These are phyloP conservation scores for Oreonectes daqikongensis DNA, from an alignment of 2,797 vertebrate genomes.

Conservation along the genomic window DNA sequence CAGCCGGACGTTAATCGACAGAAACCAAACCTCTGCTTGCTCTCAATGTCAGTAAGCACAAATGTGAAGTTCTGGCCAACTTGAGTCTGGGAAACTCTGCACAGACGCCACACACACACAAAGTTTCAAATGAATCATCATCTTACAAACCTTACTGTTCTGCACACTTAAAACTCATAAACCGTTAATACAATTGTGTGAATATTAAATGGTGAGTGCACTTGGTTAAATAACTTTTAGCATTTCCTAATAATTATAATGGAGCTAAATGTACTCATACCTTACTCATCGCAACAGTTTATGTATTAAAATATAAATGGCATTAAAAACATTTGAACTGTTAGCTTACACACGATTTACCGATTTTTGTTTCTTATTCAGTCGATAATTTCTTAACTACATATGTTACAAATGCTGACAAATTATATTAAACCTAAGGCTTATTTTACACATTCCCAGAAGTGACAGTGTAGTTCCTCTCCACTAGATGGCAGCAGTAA, in stretches of 20 bases:
- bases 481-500: slow-evolving; percentile 87
- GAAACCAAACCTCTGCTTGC: slow-evolving; percentile 97
- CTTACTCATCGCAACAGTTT: not conserved
- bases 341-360: too few relatives aligned
- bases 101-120: slow-evolving; percentile 1
- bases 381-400: not conserved
- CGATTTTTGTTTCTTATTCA: not conserved
- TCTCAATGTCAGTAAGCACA: slow-evolving; percentile 95
- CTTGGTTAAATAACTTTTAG: not conserved
- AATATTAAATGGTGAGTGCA: not conserved
- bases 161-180: too few relatives aligned
- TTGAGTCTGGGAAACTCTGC: slow-evolving; percentile 88
- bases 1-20: slow-evolving; percentile 93
- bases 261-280: not conserved
- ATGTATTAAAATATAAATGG: not conserved
- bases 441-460: slow-evolving; percentile 31
- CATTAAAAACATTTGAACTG: not conserved
- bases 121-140: not conserved
- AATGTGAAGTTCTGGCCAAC: slow-evolving; percentile 98
- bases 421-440: not conserved
- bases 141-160: not conserved
- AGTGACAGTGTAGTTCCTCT: slow-evolving; percentile 10
- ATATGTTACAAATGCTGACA: not conserved
- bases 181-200: too few relatives aligned
- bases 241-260: not conserved